Conservation (phyloP, 2,888 invertebrate genomes). For the Octonoba sinensis region DNA sequence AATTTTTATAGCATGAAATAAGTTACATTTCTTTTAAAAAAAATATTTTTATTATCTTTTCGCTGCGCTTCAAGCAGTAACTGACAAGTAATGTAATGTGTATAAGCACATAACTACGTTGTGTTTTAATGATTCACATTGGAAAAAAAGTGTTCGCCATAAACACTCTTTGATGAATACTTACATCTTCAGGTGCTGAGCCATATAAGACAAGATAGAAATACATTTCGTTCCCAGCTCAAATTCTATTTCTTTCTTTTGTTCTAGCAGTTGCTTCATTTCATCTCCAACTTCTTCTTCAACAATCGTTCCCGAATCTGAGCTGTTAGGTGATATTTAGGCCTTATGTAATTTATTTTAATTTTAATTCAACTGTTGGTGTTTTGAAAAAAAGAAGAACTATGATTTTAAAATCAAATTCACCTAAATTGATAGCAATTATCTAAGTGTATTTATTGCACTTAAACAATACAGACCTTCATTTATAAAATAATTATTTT, state of each 20-base stretch:
- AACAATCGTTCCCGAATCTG: neutral
- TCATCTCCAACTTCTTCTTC: neutral
- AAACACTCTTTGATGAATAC: neutral
- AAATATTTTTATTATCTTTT: too few species aligned
- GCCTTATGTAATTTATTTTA: neutral
- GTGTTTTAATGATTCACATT: too few species aligned
- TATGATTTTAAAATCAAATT: too few species aligned
- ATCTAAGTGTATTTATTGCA: too few species aligned
- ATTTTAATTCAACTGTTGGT: neutral
- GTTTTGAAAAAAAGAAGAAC: neutral
- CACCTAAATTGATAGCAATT: too few species aligned
- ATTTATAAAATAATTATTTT: too few species aligned
- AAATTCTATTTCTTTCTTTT: constrained; percentile 32
- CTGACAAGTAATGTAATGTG: too few species aligned
- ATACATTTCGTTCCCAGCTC: constrained; percentile 44
- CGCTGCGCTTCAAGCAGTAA: too few species aligned
- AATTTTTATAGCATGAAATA: too few species aligned
- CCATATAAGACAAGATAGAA: constrained; percentile 39
- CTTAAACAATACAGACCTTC: too few species aligned
- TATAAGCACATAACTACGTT: too few species aligned
- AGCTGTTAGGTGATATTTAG: neutral
- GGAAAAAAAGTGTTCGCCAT: neutral
- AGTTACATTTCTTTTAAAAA: too few species aligned
- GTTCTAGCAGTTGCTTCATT: constrained; percentile 4
- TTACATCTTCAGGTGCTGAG: constrained; percentile 43